Percentiles rank a stretch among this genome's conserved stretches.
Evolutionary conservation across 2,113 vertebrate genomes (phyloP).

Genomic region (Bos indicus): DNA sequence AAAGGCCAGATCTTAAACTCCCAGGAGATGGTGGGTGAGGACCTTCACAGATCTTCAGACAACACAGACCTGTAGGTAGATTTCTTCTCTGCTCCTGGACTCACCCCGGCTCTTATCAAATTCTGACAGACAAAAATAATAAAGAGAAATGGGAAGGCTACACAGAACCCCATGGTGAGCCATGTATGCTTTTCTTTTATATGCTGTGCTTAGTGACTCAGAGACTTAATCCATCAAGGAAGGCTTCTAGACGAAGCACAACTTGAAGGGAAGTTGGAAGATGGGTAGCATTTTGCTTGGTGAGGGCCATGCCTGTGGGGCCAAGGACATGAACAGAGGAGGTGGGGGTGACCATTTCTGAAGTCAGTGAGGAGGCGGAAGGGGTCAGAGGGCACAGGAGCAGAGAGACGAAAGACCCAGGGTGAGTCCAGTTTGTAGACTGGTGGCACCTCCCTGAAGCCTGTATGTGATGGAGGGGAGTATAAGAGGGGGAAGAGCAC

Average conservation of each 20-base stretch:
- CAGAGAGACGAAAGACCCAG: not conserved
- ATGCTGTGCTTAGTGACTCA: not conserved
- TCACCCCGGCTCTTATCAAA: not conserved
- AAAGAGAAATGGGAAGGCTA: not conserved
- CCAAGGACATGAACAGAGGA: not conserved
- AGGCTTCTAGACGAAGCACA: not conserved
- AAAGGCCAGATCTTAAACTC: not conserved
- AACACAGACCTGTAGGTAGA: not conserved
- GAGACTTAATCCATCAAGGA: not conserved
- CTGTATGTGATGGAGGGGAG: not conserved
- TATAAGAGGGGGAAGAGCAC: not conserved
- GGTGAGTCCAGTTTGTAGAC: not conserved
- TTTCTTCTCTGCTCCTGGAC: not conserved
- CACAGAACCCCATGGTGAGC: not conserved
- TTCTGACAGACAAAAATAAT: not conserved
- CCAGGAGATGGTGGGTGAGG: not conserved
- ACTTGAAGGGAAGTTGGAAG: not conserved
- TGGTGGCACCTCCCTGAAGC: not conserved
- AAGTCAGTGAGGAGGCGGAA: not conserved
- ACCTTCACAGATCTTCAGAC: not conserved
- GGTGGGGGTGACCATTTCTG: too few species aligned
- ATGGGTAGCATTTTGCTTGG: not conserved
- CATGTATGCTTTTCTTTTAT: fast-evolving
- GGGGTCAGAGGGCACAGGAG: not conserved
- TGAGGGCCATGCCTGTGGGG: fast-evolving